Base-by-base conservation (phyloP, 2,113 vertebrate species). In the Erythrocebus patas region DNA sequence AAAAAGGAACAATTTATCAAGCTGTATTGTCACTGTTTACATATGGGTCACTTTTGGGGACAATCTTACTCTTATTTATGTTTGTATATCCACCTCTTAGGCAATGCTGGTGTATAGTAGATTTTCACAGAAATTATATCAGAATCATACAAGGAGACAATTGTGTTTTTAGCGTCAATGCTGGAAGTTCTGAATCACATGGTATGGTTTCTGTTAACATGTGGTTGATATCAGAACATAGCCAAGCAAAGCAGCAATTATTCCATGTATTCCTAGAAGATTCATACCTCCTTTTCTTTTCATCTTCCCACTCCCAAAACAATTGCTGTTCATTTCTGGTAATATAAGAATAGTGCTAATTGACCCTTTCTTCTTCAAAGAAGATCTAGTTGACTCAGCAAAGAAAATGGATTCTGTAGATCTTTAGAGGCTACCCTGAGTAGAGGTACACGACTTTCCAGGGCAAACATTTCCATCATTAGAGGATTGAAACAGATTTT, bases 291-390 rank as follows among this genome's bases (percentile, higher is more conserved):
- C 68, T 83, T 83, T 87, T 93, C n/a, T 80, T 91, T 84, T 96
- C 3, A 84, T 40, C 57, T 89, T 88, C 88, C 79, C 75, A 72
- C 38, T 95, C 23, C 68, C 5, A 6, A 35, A 83, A 92, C n/a
- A 95, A 96, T 27, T 52, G 8, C 59, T 68, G 8, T 81, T 93
- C 75, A 78, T 92, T 95, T 94, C 89, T 96, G 72, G 40, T 61
- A 89, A 95, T 27, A 89, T 16, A 57, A 83, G 20, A 48, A 38
- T 25, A 66, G 23, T 59, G 38, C 38, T 94, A 89, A 78, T 40
- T 76, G 61, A 81, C 16, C 18, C 10, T 40, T 32, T 9, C 22
- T 91, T 81, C 57, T 91, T 93, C 91, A 70, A 72, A 93, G 57
- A 45, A 87, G 50, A 66, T 45, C 14, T n/a, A 7, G n/a, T 61